A percentile compares a stretch with the other conserved stretches of the same genome.
These are phyloP conservation scores for Numida meleagris DNA, from an alignment of 2,113 vertebrate species.

Conservation along the genomic window DNA sequence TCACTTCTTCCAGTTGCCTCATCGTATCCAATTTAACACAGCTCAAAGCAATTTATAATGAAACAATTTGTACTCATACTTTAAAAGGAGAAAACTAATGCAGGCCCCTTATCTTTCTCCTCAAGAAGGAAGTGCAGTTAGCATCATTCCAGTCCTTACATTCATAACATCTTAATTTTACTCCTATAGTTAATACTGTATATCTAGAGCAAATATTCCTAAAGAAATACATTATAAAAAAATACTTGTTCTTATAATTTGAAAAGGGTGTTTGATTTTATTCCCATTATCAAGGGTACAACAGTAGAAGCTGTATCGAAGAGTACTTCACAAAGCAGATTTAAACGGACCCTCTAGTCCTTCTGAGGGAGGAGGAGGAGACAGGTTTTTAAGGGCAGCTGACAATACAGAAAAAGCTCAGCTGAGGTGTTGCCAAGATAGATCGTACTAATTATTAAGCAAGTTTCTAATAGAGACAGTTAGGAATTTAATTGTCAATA, in stretches of 20 bases:
- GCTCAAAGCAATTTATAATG: neutral
- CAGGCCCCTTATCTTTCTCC: neutral
- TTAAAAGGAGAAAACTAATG: neutral
- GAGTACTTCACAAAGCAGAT: neutral
- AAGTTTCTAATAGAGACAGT: neutral
- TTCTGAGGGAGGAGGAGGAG: neutral
- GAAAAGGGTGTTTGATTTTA: neutral
- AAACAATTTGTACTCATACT: neutral
- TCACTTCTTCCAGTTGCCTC: neutral
- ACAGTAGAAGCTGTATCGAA: neutral
- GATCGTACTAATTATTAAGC: neutral
- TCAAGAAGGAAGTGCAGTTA: neutral
- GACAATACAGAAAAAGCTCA: neutral
- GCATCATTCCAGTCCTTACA: neutral
- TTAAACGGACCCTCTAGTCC: neutral
- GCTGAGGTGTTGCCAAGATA: neutral
- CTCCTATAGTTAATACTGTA: too few relatives aligned
- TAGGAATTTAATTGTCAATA: slow-evolving; percentile 10
- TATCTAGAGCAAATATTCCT: neutral
- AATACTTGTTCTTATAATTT: neutral
- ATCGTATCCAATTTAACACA: neutral
- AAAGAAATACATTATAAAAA: neutral
- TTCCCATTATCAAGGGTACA: neutral
- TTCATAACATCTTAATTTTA: neutral
- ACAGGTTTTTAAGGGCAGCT: neutral